Conservation (phyloP, 2,797 vertebrate genomes). For the Liasis olivaceus region DNA sequence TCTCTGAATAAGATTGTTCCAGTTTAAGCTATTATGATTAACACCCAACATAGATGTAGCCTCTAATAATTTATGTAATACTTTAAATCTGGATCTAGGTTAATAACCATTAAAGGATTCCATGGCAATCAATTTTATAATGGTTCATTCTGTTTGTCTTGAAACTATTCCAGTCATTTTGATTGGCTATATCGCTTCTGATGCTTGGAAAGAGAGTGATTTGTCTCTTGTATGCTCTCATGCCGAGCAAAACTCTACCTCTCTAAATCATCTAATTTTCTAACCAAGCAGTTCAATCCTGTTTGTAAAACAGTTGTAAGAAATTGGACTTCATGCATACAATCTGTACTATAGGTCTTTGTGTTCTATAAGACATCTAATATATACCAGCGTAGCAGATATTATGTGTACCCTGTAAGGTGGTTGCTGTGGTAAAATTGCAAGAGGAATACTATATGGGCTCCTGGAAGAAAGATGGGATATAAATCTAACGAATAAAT, state of each 20-base stretch:
- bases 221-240: background rate
- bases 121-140: constrained; percentile 1
- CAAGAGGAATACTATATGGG: background rate
- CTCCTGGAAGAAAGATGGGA: background rate
- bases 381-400: background rate
- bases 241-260: background rate
- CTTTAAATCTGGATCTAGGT: constrained; percentile 8
- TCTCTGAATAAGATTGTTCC: background rate
- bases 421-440: background rate
- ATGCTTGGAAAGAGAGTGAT: background rate
- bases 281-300: background rate
- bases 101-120: constrained; percentile 7
- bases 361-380: background rate
- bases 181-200: background rate
- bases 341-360: background rate
- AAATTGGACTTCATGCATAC: background rate
- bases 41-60: constrained; percentile 1
- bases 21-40: constrained; percentile 9
- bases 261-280: background rate
- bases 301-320: background rate
- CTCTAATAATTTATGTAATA: constrained; percentile 22
- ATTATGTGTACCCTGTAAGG: background rate
- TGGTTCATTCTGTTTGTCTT: constrained; percentile 19
- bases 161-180: constrained; percentile 1
- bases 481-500: background rate